Percentiles rank a stretch among this genome's conserved stretches.
phyloP scores from a whole-genome alignment of 1,140 invertebrate species.

The Heliconius hewitsoni region DNA sequence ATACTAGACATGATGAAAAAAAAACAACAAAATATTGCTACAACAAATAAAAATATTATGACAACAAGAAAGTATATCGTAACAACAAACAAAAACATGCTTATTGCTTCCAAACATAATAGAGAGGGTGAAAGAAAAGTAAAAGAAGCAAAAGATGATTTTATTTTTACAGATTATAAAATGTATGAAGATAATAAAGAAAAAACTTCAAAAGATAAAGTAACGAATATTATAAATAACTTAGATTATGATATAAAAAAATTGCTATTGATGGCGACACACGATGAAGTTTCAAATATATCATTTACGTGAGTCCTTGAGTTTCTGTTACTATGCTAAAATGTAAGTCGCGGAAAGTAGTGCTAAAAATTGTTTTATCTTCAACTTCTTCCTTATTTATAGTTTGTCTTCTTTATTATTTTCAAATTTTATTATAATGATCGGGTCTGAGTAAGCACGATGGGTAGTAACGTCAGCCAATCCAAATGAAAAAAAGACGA shows the following conservation, averaged over 20 bases:
- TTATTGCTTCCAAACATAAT: background rate
- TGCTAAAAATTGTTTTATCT: too few relatives aligned
- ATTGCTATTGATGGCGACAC: background rate
- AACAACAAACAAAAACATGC: background rate
- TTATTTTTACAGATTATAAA: constrained; percentile 11
- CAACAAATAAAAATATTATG: background rate
- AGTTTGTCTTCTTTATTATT: background rate
- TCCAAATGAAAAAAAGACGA: too few relatives aligned
- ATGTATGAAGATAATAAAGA: constrained; percentile 15
- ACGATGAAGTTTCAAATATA: background rate
- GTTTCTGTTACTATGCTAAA: too few relatives aligned
- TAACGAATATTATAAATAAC: background rate
- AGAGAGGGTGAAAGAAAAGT: background rate
- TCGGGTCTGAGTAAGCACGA: background rate
- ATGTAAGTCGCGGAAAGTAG: too few relatives aligned
- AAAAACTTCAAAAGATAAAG: background rate
- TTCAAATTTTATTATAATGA: background rate
- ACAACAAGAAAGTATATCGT: background rate
- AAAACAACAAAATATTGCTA: background rate
- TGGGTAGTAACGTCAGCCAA: too few relatives aligned
- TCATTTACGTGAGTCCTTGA: background rate
- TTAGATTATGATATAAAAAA: constrained; percentile 7
- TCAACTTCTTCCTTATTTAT: too few relatives aligned
- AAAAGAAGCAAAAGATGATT: background rate
- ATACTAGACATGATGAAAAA: constrained; percentile 51